These are phyloP conservation scores for Drosophila nebulosa DNA, from an alignment of 1,140 invertebrate genomes.

Conservation along the genomic window DNA sequence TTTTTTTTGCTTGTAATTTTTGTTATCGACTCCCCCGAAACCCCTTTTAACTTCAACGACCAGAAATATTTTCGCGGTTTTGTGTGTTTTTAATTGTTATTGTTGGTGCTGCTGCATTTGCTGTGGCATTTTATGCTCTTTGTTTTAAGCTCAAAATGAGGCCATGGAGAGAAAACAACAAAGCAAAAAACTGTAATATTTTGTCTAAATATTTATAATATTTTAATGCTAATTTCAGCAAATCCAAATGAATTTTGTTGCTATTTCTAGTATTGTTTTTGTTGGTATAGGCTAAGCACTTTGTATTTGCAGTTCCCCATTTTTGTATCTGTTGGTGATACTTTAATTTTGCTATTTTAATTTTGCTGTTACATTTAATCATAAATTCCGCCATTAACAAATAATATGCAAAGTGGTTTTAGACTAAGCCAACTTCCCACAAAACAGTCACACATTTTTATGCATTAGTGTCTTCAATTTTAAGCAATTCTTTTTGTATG, in stretches of 20 bases:
- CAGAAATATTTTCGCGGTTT: slow-evolving; percentile 65
- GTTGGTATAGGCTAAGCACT: slow-evolving; percentile 30
- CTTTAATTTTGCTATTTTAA: slow-evolving; percentile 76
- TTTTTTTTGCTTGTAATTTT: slow-evolving; percentile 28
- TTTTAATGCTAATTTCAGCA: slow-evolving; percentile 76
- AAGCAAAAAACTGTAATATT: slow-evolving; percentile 52
- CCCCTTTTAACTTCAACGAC: background rate
- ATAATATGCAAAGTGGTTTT: slow-evolving; percentile 36
- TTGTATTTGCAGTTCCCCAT: slow-evolving; percentile 10
- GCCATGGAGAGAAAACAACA: slow-evolving; percentile 18
- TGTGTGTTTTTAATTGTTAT: slow-evolving; percentile 38
- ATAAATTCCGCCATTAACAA: slow-evolving; percentile 74
- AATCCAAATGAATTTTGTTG: slow-evolving; percentile 49
- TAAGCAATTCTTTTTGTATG: no score
- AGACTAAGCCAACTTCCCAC: background rate
- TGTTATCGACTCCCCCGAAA: background rate
- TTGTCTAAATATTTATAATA: slow-evolving; percentile 77
- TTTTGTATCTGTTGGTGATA: slow-evolving; percentile 69
- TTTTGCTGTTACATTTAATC: slow-evolving; percentile 75
- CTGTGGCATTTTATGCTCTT: slow-evolving; percentile 56
- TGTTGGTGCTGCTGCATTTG: no score
- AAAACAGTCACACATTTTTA: background rate
- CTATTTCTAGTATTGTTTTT: background rate
- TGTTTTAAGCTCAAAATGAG: slow-evolving; percentile 39
- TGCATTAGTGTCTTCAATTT: no score